Conservation (phyloP, 2,113 vertebrate species). For the Girardinichthys multiradiatus region DNA sequence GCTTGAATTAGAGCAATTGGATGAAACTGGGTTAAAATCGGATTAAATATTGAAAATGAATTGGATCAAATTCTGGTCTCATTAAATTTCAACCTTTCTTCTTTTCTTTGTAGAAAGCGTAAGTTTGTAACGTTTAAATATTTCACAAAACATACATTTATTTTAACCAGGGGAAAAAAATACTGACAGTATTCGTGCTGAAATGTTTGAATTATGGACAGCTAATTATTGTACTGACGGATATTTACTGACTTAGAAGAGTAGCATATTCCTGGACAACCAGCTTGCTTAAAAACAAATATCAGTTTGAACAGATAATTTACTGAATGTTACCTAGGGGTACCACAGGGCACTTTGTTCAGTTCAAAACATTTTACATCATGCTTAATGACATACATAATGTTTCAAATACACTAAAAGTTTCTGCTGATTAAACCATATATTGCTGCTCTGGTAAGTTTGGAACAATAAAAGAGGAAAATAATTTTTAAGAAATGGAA, state of each 20-base stretch:
- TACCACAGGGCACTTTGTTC: neutral
- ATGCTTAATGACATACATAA: neutral
- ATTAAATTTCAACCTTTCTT: no score
- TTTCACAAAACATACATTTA: no score
- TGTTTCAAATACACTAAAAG: neutral
- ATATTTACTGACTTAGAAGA: neutral
- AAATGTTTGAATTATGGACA: neutral
- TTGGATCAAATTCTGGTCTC: no score
- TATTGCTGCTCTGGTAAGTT: neutral
- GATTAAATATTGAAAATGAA: no score
- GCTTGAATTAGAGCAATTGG: no score
- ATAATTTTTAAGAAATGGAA: no score
- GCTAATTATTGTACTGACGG: neutral
- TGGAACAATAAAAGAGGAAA: no score
- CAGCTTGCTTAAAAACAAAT: no score
- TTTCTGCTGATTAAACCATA: neutral
- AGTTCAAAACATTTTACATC: neutral
- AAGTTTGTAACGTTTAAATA: neutral
- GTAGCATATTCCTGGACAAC: neutral
- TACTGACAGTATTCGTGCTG: neutral
- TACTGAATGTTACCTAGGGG: neutral
- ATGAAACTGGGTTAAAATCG: no score
- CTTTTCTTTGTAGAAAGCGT: no score
- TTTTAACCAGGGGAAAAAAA: neutral
- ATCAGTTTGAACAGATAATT: no score